Conservation (phyloP, 2,888 invertebrate species). For the Megaustenia siamemsis region DNA sequence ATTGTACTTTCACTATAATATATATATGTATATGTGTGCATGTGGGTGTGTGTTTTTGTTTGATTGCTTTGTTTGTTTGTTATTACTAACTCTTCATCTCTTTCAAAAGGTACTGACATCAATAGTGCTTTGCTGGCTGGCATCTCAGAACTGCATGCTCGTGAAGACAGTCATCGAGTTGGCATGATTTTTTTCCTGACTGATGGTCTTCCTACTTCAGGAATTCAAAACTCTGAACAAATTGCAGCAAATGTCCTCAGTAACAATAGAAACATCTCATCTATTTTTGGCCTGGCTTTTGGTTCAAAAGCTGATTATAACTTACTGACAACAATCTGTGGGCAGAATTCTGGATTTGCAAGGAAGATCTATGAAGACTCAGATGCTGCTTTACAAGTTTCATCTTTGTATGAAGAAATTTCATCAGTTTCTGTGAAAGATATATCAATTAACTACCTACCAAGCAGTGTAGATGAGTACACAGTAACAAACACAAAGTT, state of each 20-base stretch:
- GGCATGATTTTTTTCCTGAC: slow-evolving; percentile 80
- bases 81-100: too few relatives aligned
- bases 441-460: slow-evolving; percentile 80
- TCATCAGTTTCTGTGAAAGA: slow-evolving; percentile 86
- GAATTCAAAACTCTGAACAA: slow-evolving; percentile 70
- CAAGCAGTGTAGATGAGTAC: slow-evolving; percentile 59
- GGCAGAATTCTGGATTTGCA: slow-evolving; percentile 86
- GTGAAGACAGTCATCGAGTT: slow-evolving; percentile 49
- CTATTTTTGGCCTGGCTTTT: slow-evolving; percentile 86
- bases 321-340: slow-evolving; percentile 85
- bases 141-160: slow-evolving; percentile 59
- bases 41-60: too few relatives aligned
- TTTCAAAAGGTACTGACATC: slow-evolving; percentile 72
- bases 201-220: slow-evolving; percentile 81
- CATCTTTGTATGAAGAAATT: slow-evolving; percentile 84
- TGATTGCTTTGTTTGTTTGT: too few relatives aligned
- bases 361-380: slow-evolving; percentile 87
- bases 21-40: too few relatives aligned
- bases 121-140: slow-evolving; percentile 65
- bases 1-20: too few relatives aligned
- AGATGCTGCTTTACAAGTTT: slow-evolving; percentile 86
- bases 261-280: slow-evolving; percentile 60
- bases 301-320: slow-evolving; percentile 86
- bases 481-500: slow-evolving; percentile 65
- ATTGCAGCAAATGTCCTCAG: slow-evolving; percentile 71